Base-by-base conservation (phyloP, 2,797 vertebrate species). In the Centropyge bicolor region DNA sequence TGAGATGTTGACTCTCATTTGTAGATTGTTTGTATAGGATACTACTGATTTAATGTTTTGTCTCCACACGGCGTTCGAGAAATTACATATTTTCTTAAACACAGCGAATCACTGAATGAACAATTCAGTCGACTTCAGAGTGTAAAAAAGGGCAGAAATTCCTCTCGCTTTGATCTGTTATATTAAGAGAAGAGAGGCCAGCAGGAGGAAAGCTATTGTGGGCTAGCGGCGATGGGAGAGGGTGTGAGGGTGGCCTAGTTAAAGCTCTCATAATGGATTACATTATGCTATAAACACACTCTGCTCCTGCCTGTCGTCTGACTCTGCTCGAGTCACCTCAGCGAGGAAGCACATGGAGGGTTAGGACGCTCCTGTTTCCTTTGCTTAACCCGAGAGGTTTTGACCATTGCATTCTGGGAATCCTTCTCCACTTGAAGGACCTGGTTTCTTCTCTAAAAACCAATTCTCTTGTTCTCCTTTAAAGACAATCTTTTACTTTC, bases 181-280 rank as follows among this genome's bases (percentile, higher is more conserved):
- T 16, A 48, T 66, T 35, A 36, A 54, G 22, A 72, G 61, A 36
- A n/a, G 66, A 48, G 40, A 68, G 49, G 43, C 56, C 48, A 61
- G 65, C 60, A 54, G 46, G 43, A 43, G 62, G 46, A 62, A 45
- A 20, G 56, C 63, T 66, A 55, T 5, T 67, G 71, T 63, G 60
- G 60, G 27, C 70, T 54, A 19, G 57, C 20, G 43, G 71, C 75
- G 13, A 24, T 76, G 74, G 73, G 40, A 59, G 66, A 67, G 56
- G n/a, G 17, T 55, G 67, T 62, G 75, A 81, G 73, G 72, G 54
- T 75, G 72, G 78, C 78, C 79, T 62, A 70, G 79, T 78, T 86
- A 81, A 85, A 82, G 72, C 72, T n/a, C 74, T 74, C 70, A 13
- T 83, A 80, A 86, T 85, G 82, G 71, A 88, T 87, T 66, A 80